phyloP scores from a whole-genome alignment of 2,113 vertebrate genomes.

The Himantopus leucocephalus region DNA sequence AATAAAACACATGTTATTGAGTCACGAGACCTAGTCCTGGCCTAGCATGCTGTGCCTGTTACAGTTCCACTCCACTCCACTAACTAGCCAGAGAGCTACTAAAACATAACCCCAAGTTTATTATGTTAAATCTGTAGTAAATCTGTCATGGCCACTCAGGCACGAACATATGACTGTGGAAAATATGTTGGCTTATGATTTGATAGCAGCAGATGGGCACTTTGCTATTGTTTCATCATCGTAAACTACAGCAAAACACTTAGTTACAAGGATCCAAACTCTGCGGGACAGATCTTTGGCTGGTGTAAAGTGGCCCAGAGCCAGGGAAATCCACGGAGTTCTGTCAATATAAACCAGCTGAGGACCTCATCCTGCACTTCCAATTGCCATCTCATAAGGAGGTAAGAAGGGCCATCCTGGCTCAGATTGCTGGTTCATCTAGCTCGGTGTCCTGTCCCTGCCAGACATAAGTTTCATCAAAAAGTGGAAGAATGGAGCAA shows the following conservation, averaged over 20 bases:
- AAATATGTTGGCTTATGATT: slow-evolving; percentile 27
- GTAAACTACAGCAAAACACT: neutral
- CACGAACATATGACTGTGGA: neutral
- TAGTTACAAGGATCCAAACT: neutral
- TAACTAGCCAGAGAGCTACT: slow-evolving; percentile 38
- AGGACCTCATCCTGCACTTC: neutral
- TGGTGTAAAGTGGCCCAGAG: neutral
- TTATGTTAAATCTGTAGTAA: slow-evolving; percentile 30
- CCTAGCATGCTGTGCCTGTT: neutral
- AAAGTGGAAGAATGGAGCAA: neutral
- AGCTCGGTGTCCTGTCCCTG: neutral
- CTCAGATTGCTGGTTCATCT: neutral
- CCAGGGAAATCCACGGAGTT: neutral
- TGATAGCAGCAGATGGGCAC: slow-evolving; percentile 45
- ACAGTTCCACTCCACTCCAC: neutral
- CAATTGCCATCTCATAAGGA: neutral
- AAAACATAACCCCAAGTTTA: slow-evolving; percentile 13
- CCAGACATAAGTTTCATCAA: neutral
- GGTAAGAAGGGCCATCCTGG: neutral
- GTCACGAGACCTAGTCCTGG: neutral
- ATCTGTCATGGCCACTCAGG: slow-evolving; percentile 30
- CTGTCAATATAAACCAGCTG: neutral
- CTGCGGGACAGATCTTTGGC: slow-evolving; percentile 13
- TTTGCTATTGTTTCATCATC: slow-evolving; percentile 29
- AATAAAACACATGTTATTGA: neutral